phyloP scores from a whole-genome alignment of 1,140 invertebrate genomes.

The Drosophila kepulauana region DNA sequence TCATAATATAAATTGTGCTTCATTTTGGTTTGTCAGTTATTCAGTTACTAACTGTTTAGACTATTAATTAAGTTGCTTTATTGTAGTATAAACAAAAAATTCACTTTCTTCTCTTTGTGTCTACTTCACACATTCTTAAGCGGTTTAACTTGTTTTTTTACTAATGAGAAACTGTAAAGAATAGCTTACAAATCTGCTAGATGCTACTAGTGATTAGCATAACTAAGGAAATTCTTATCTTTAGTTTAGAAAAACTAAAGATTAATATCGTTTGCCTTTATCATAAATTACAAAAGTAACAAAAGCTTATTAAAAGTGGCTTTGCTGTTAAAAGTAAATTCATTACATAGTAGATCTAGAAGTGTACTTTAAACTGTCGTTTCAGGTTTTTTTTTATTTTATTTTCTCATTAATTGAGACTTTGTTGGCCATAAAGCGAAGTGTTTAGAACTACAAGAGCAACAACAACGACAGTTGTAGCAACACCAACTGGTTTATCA shows the following conservation, averaged over 20 bases:
- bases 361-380: constrained; percentile 13
- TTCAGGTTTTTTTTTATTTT: constrained; percentile 16
- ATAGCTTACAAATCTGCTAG: background rate
- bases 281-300: background rate
- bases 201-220: constrained; percentile 6
- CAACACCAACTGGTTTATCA: constrained; percentile 41
- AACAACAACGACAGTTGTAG: constrained; percentile 11
- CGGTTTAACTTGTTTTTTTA: background rate
- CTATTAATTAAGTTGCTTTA: background rate
- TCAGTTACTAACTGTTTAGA: background rate
- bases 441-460: background rate
- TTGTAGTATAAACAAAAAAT: background rate
- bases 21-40: background rate
- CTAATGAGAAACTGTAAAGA: background rate
- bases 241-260: background rate
- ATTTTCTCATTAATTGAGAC: constrained; percentile 55
- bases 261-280: constrained; percentile 7
- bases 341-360: constrained; percentile 13
- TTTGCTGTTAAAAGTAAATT: constrained; percentile 7
- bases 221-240: constrained; percentile 10
- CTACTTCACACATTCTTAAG: background rate
- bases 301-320: background rate
- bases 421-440: constrained; percentile 17
- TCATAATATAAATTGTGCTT: background rate
- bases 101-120: background rate